A percentile compares a stretch with the other conserved stretches of the same genome.
Evolutionary conservation across 1,140 invertebrate genomes (phyloP).

Genomic region (Drosophila neocordata): DNA sequence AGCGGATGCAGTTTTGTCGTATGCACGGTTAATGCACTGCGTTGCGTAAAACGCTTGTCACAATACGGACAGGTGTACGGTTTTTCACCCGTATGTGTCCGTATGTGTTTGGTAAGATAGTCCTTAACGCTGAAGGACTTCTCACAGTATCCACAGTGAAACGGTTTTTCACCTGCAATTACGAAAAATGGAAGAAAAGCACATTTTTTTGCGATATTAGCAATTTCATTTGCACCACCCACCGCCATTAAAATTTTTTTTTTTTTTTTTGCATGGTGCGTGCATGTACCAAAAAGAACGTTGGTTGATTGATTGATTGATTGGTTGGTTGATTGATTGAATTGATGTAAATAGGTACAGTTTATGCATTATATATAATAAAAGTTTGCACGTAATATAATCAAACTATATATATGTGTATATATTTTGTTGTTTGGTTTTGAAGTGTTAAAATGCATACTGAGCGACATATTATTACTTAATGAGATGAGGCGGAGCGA

Average conservation of each 20-base stretch:
- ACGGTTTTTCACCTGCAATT: conserved; percentile 80
- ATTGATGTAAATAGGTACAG: conserved; percentile 58
- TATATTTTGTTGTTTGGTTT: conserved; percentile 49
- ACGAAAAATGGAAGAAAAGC: conserved; percentile 33
- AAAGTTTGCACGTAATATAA: conserved; percentile 45
- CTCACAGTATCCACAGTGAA: conserved; percentile 79
- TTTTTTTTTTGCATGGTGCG: conserved; percentile 55
- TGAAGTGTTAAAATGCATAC: conserved; percentile 72
- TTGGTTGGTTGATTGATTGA: conserved; percentile 55
- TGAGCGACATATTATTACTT: conserved; percentile 76
- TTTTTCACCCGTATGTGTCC: conserved; percentile 80
- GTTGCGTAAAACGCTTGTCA: conserved; percentile 81
- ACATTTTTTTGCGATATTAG: conserved; percentile 55
- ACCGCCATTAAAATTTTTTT: conserved; percentile 9
- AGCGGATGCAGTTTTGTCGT: conserved; percentile 82
- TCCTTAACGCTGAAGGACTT: conserved; percentile 82
- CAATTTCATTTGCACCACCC: conserved; percentile 36
- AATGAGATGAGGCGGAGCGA: conserved; percentile 79
- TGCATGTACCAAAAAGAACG: conserved; percentile 72
- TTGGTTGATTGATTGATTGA: conserved; percentile 43
- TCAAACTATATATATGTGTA: conserved; percentile 53
- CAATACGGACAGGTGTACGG: conserved; percentile 81
- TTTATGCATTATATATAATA: conserved; percentile 58
- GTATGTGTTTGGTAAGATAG: conserved; percentile 82
- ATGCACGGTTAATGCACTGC: conserved; percentile 78